Conservation (phyloP, 2,797 vertebrate species). For the Periparus ater region DNA sequence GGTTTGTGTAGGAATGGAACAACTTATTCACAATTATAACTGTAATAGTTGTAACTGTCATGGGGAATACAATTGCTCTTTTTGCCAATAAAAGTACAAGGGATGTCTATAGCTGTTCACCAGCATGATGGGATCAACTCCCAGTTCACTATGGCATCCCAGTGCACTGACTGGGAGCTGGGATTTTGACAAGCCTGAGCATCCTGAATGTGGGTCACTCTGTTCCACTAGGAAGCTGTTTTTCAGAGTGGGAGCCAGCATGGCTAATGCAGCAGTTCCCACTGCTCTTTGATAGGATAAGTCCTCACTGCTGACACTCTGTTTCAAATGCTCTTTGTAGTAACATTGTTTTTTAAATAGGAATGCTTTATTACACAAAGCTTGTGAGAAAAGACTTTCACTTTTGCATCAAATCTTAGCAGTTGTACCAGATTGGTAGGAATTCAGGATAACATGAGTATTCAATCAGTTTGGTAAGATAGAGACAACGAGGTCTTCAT, state of each 20-base stretch:
- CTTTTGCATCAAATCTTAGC: neutral
- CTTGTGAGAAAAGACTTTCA: neutral
- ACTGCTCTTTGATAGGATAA: neutral
- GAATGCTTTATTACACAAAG: neutral
- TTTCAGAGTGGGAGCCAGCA: rapidly evolving
- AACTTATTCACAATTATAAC: neutral
- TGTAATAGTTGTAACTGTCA: neutral
- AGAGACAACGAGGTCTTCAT: neutral
- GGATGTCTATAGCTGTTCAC: neutral
- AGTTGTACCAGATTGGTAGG: neutral
- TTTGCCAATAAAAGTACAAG: neutral
- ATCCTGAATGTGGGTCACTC: neutral
- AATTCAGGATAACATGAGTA: neutral
- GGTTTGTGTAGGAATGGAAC: neutral
- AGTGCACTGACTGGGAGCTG: neutral
- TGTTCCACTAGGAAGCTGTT: neutral
- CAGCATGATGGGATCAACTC: neutral
- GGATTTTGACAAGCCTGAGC: neutral
- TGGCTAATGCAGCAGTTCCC: neutral
- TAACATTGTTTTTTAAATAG: neutral
- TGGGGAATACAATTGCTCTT: neutral
- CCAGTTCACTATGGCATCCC: neutral
- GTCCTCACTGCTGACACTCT: neutral
- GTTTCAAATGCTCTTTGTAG: neutral
- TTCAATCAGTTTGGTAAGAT: neutral